Percentiles rank a stretch among this genome's conserved stretches.
Evolutionary conservation across 2,113 vertebrate species (phyloP).

Genomic region (Cairina moschata): DNA sequence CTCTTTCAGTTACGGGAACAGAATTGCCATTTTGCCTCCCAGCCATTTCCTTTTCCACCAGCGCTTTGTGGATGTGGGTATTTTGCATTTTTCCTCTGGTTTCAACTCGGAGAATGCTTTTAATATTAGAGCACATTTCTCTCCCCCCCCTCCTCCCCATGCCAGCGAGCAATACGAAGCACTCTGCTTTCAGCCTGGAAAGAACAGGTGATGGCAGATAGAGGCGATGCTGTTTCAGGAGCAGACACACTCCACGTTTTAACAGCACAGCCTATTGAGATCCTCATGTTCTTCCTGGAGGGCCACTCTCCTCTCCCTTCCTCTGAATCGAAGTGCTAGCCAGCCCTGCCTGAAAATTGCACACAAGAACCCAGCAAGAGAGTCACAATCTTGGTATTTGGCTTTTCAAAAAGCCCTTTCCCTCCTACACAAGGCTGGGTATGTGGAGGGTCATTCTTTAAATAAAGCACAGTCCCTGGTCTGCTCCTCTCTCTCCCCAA

Average conservation of each 20-base stretch:
- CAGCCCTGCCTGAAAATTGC: conserved; percentile 61
- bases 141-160: not conserved
- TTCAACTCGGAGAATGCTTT: conserved; percentile 54
- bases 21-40: conserved; percentile 8
- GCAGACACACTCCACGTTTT: conserved; percentile 62
- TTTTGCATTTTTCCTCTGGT: conserved; percentile 47
- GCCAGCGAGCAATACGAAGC: not conserved
- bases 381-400: conserved; percentile 62
- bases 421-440: conserved; percentile 63
- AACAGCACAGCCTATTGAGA: conserved; percentile 56
- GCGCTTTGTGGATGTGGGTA: not conserved
- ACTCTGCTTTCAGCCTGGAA: conserved; percentile 37
- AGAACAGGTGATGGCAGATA: conserved; percentile 29
- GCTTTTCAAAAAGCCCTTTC: conserved; percentile 65
- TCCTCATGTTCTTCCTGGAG: conserved; percentile 63
- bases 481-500: conserved; percentile 58
- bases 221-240: conserved; percentile 1
- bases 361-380: conserved; percentile 60
- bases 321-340: conserved; percentile 55
- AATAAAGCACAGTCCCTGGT: conserved; percentile 51
- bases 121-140: conserved; percentile 8
- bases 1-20: not conserved
- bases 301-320: conserved; percentile 59
- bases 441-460: conserved; percentile 54
- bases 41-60: not conserved